Conservation (phyloP, 1,140 invertebrate species). For the Telenomus remus region DNA sequence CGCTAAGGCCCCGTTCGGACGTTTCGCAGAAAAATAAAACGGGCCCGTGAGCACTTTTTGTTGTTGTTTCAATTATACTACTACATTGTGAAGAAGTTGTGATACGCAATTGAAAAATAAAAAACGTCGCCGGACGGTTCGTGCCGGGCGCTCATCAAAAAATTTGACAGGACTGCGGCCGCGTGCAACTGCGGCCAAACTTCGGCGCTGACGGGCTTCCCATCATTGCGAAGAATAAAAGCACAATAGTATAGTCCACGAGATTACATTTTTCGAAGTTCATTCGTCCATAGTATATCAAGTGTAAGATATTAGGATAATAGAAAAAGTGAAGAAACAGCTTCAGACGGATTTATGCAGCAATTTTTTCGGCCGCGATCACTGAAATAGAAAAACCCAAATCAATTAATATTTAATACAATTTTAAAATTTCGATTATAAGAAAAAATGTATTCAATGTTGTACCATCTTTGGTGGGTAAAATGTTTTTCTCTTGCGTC, state of each 20-base stretch:
- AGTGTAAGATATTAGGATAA: slow-evolving; percentile 70
- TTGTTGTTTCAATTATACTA: slow-evolving; percentile 16
- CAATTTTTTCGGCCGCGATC: slow-evolving; percentile 67
- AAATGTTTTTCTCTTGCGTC: slow-evolving; percentile 91
- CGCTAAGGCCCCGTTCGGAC: slow-evolving; percentile 41
- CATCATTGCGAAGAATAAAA: slow-evolving; percentile 53
- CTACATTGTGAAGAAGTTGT: slow-evolving; percentile 37
- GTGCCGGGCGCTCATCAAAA: slow-evolving; percentile 8
- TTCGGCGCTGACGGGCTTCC: slow-evolving; percentile 44
- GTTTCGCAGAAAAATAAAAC: slow-evolving; percentile 56
- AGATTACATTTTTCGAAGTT: slow-evolving; percentile 60
- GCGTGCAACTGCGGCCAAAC: slow-evolving; percentile 20
- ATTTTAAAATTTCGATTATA: background rate
- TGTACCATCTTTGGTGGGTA: slow-evolving; percentile 83
- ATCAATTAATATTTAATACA: slow-evolving; percentile 1
- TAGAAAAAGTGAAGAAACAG: slow-evolving; percentile 65
- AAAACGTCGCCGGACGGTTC: slow-evolving; percentile 23
- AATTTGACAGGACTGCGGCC: slow-evolving; percentile 23
- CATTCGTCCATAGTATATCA: slow-evolving; percentile 64
- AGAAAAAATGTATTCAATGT: background rate
- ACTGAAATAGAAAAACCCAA: slow-evolving; percentile 61
- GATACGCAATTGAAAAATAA: slow-evolving; percentile 21
- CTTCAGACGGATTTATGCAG: slow-evolving; percentile 50
- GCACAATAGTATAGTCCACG: slow-evolving; percentile 58
- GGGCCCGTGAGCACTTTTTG: slow-evolving; percentile 37